phyloP scores from a whole-genome alignment of 2,888 invertebrate species.

The Julus scanicus region DNA sequence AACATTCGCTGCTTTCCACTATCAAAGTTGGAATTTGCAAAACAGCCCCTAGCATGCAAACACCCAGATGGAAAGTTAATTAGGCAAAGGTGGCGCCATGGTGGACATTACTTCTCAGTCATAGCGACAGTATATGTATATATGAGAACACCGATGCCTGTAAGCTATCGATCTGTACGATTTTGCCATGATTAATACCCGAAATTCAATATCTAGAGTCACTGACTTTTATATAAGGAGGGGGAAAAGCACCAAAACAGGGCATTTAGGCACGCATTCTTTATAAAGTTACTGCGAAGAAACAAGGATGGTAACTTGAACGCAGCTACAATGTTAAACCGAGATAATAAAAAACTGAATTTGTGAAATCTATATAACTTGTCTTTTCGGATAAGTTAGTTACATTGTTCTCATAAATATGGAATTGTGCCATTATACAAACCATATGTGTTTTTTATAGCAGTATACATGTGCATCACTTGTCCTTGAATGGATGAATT shows the following conservation, averaged over 20 bases:
- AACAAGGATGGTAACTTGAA: background rate
- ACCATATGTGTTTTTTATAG: background rate
- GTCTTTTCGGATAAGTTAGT: background rate
- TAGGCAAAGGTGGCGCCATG: slow-evolving; percentile 3
- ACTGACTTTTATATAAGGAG: background rate
- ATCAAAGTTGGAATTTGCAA: slow-evolving; percentile 14
- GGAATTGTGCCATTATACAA: background rate
- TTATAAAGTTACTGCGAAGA: background rate
- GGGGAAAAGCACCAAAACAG: background rate
- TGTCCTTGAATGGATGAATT: slow-evolving; percentile 5
- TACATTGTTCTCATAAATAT: background rate
- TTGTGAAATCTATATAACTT: background rate
- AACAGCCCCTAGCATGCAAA: background rate
- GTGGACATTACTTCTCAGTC: background rate
- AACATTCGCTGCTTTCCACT: background rate
- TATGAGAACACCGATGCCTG: background rate
- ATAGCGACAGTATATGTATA: background rate
- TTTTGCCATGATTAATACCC: background rate
- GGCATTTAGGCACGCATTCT: background rate
- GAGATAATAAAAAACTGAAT: background rate
- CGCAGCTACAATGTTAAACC: background rate
- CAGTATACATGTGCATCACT: background rate
- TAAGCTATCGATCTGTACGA: background rate
- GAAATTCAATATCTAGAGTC: slow-evolving; percentile 23
- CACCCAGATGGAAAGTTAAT: slow-evolving; percentile 39